Conservation (phyloP, 2,888 invertebrate genomes). For the Liposcelis brunnea region DNA sequence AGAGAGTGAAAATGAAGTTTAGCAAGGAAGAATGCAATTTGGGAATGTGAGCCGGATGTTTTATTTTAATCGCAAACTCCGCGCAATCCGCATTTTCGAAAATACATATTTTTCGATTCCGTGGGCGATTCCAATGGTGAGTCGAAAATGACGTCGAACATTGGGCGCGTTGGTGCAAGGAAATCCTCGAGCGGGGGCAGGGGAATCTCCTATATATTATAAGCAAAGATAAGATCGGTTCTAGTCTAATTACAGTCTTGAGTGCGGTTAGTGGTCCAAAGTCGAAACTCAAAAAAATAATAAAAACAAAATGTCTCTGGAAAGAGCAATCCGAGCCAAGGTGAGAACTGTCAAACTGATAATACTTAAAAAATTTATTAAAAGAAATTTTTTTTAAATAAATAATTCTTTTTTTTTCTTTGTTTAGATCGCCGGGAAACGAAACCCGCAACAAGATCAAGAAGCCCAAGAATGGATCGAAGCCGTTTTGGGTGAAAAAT, state of each 20-base stretch:
- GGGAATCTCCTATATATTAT: background rate
- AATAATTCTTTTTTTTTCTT: slow-evolving; percentile 15
- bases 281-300: background rate
- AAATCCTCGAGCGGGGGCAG: too few relatives aligned
- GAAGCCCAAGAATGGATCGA: slow-evolving; percentile 92
- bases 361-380: slow-evolving; percentile 8
- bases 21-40: too few relatives aligned
- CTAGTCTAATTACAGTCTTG: background rate
- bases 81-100: too few relatives aligned
- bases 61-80: too few relatives aligned
- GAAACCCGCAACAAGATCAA: slow-evolving; percentile 61
- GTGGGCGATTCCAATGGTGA: too few relatives aligned
- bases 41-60: too few relatives aligned
- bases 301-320: slow-evolving; percentile 57
- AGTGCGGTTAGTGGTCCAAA: background rate
- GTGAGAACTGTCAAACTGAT: slow-evolving; percentile 35
- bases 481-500: slow-evolving; percentile 65
- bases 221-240: background rate
- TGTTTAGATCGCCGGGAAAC: slow-evolving; percentile 62
- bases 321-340: slow-evolving; percentile 82
- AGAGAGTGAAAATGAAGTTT: too few relatives aligned
- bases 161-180: too few relatives aligned
- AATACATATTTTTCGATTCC: too few relatives aligned
- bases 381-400: slow-evolving; percentile 8
- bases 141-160: too few relatives aligned